Conservation (phyloP, 2,113 vertebrate genomes). For the Clinocottus analis region DNA sequence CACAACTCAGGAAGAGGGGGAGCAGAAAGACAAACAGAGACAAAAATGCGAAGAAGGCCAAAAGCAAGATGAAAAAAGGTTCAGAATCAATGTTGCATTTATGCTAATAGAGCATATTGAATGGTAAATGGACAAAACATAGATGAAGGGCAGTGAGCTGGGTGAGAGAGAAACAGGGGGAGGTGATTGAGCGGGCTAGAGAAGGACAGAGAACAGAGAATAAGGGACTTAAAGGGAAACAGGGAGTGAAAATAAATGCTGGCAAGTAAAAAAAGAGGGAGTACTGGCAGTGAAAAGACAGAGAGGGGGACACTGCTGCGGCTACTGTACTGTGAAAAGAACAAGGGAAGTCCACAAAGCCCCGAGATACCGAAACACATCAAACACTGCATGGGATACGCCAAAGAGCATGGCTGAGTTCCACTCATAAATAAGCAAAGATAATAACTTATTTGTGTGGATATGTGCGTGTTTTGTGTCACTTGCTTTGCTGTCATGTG, state of each 20-base stretch:
- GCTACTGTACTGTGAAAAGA: conserved; percentile 42
- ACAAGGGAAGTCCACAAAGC: conserved; percentile 40
- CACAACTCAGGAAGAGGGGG: conserved; percentile 6
- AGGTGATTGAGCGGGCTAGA: conserved; percentile 15
- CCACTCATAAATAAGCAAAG: conserved; percentile 56
- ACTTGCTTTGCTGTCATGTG: conserved; percentile 29
- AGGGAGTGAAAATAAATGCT: not conserved
- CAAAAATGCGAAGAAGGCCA: not conserved
- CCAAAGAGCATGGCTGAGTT: conserved; percentile 53
- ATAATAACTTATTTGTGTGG: conserved; percentile 34
- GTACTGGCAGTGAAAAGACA: not conserved
- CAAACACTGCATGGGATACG: conserved; percentile 44
- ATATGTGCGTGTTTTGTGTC: conserved; percentile 32
- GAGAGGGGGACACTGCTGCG: not conserved
- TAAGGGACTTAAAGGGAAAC: not conserved
- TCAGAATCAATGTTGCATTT: conserved; percentile 9
- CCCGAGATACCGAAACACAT: conserved; percentile 47
- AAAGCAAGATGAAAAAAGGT: conserved; percentile 33
- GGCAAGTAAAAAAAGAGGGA: conserved; percentile 18
- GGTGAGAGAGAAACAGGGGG: conserved; percentile 8
- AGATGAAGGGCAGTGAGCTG: conserved; percentile 6
- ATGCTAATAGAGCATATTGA: not conserved
- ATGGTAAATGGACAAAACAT: not conserved
- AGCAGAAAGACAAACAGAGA: not conserved
- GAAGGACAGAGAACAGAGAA: conserved; percentile 2